Evolutionary conservation across 64 coral and sea anemone genomes (phyloP).

Genomic region (Montipora cactus): DNA sequence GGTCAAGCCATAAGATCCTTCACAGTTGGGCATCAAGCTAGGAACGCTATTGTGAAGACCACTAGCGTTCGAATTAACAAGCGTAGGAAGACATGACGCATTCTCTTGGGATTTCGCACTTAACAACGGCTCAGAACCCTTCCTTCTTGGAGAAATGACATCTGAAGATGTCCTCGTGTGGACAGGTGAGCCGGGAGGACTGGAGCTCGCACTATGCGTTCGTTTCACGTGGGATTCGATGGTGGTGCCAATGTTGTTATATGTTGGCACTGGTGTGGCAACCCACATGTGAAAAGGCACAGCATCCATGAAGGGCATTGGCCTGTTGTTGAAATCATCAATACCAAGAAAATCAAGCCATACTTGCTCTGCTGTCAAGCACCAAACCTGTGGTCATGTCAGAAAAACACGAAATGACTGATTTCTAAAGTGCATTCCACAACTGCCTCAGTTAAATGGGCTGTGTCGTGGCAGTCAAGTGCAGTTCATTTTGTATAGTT

Average conservation of each 20-base stretch:
- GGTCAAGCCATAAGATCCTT: background rate
- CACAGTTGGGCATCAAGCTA: background rate
- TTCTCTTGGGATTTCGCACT: background rate
- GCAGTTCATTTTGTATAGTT: no score
- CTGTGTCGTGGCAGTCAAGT: no score
- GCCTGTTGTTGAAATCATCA: slow-evolving; percentile 67
- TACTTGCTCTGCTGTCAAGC: slow-evolving; percentile 78
- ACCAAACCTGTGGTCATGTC: slow-evolving; percentile 77
- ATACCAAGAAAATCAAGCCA: slow-evolving; percentile 95
- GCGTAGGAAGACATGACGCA: background rate
- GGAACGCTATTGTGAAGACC: slow-evolving; percentile 11
- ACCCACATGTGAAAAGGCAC: slow-evolving; percentile 88
- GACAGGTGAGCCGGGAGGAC: background rate
- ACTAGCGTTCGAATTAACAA: slow-evolving; percentile 1
- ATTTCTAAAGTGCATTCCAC: background rate
- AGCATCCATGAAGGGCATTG: slow-evolving; percentile 90
- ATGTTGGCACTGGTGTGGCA: slow-evolving; percentile 65
- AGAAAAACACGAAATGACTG: background rate
- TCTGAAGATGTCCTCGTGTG: background rate
- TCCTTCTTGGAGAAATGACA: background rate
- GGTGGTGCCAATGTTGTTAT: background rate
- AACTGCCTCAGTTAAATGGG: no score
- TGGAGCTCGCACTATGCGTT: background rate
- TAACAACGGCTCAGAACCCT: slow-evolving; percentile 5
- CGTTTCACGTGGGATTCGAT: background rate